These are phyloP conservation scores for Passer montanus DNA, from an alignment of 2,113 vertebrate species.

Conservation along the genomic window DNA sequence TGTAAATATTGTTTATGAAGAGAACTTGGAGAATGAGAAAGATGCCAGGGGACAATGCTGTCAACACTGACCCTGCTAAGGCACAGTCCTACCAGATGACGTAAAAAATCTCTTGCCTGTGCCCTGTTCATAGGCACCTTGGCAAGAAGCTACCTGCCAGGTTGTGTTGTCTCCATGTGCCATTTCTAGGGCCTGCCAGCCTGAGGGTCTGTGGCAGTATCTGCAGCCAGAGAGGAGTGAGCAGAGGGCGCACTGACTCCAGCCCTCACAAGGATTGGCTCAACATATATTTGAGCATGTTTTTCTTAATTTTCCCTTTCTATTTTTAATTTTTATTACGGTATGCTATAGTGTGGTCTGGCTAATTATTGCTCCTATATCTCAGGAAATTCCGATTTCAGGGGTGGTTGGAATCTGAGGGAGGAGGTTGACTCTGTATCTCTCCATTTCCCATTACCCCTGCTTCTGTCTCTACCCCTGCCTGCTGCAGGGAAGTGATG, in stretches of 20 bases:
- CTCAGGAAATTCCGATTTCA: neutral
- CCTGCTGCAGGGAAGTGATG: accelerated
- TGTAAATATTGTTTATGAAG: neutral
- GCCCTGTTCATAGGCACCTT: neutral
- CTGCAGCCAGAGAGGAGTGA: accelerated
- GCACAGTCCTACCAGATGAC: neutral
- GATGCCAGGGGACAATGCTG: neutral
- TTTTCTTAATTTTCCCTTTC: neutral
- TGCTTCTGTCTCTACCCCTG: neutral
- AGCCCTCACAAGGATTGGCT: neutral
- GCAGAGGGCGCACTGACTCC: neutral
- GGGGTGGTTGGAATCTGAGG: neutral
- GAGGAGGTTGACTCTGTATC: accelerated
- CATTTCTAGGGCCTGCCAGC: neutral
- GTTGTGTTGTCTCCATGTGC: accelerated
- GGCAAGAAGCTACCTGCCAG: neutral
- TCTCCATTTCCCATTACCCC: neutral
- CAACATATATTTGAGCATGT: neutral
- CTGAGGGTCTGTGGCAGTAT: neutral
- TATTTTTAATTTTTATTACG: neutral
- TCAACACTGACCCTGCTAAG: neutral
- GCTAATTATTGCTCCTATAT: neutral
- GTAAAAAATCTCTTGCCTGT: neutral
- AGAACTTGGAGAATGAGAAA: neutral
- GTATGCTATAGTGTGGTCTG: neutral